Evolutionary conservation across 2,888 invertebrate species (phyloP), one percentile per base, ranked within the genome.

Genomic region (Cynaeus angustus): DNA sequence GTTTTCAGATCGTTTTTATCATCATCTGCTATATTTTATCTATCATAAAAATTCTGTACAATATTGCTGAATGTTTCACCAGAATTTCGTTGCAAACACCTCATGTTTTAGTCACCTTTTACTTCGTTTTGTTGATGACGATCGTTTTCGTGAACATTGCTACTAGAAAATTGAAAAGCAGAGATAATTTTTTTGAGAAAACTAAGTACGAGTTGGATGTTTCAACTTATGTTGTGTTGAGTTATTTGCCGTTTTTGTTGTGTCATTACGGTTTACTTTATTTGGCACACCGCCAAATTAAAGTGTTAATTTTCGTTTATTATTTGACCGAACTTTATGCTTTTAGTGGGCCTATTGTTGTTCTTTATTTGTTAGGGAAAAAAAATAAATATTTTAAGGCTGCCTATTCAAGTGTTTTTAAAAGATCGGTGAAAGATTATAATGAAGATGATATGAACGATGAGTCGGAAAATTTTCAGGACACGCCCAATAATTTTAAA

Each of bases 361-460:
- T 55, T 9, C 8, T 30, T 6, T 55, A 55, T n/a, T 14, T 37
- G 33, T 38, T 55, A 37, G 9, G 16, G 8, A 7, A 55, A 37
- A 55, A 55, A 9, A 38, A 37, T 10, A 55, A 55, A 38, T 37
- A 55, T 55, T 55, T 55, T 37, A 38, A 37, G 13, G 38, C 37
- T 3, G 55, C 55, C 1, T 55, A 16, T 21, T 14, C 13, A 1
- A 37, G 55, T 16, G n/a, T 55, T n/a, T 55, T 55, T 37, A 37
- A 55, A 21, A 33, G 38, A 16, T 38, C 55, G 13, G 16, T 38
- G 0, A 55, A 37, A 9, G 6, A 21, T 33, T 52, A 52, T 10
- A 30, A 52, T 5, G 33, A 33, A 7, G 33, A 33, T 33, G 7
- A 33, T 33, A 21, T 10, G 48, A 14, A 30, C 41, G 41, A 33